Evolutionary conservation across 2,113 vertebrate species (phyloP).

Genomic region (Ptychochromis oligacanthus): DNA sequence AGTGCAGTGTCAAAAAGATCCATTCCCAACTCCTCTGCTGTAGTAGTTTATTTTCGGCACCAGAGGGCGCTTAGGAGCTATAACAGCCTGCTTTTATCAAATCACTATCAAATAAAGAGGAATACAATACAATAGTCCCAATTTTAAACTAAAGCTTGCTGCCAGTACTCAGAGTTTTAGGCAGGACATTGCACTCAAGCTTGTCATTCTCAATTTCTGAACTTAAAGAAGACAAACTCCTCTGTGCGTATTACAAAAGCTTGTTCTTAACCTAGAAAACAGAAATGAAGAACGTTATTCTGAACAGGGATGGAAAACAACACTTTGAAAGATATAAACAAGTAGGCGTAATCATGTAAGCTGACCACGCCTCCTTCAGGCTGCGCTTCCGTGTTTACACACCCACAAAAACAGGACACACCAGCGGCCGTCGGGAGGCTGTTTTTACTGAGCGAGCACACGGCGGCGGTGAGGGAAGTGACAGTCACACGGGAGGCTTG

Average conservation of each 20-base stretch:
- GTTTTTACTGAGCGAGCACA: constrained; percentile 74
- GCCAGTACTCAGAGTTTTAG: neutral
- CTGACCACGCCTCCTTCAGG: constrained; percentile 51
- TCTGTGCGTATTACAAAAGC: neutral
- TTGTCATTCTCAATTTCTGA: neutral
- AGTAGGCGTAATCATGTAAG: constrained; percentile 32
- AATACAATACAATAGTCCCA: too few relatives aligned
- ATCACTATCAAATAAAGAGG: neutral
- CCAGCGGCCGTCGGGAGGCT: constrained; percentile 57
- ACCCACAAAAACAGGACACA: constrained; percentile 69
- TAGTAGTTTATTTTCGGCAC: constrained; percentile 26
- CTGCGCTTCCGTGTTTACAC: constrained; percentile 85
- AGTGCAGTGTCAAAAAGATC: neutral
- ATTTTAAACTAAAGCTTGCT: neutral
- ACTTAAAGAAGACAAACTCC: neutral
- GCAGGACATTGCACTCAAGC: neutral
- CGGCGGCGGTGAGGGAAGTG: constrained; percentile 68
- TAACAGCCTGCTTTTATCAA: neutral
- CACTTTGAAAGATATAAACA: constrained; percentile 19
- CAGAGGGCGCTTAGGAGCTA: constrained; percentile 63
- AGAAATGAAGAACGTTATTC: neutral
- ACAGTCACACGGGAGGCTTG: constrained; percentile 70
- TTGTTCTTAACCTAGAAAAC: neutral
- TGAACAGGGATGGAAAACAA: neutral
- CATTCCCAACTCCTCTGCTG: neutral